Evolutionary conservation across 2,888 invertebrate species (phyloP).

Genomic region (Melolontha melolontha): DNA sequence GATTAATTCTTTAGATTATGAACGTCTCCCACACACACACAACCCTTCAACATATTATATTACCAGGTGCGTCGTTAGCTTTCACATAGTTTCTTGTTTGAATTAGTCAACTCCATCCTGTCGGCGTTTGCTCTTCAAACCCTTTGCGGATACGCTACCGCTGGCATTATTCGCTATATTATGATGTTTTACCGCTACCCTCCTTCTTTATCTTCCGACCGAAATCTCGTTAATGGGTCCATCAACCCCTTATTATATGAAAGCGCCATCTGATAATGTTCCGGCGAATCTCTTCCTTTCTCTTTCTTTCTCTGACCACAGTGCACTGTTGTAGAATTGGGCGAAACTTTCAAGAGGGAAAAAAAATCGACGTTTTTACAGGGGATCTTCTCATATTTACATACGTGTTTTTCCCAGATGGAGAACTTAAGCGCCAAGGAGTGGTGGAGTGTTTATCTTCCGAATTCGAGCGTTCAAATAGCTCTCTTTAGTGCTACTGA

Average conservation of each 20-base stretch:
- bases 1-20: slow-evolving; percentile 29
- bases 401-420: background rate
- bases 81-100: slow-evolving; percentile 23
- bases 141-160: background rate
- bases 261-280: slow-evolving; percentile 17
- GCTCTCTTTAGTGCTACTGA: background rate
- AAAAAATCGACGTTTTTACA: too few species aligned
- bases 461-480: background rate
- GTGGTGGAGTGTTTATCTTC: slow-evolving; percentile 9
- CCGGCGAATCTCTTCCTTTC: background rate
- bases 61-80: slow-evolving; percentile 20
- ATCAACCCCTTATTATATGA: background rate
- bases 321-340: too few species aligned
- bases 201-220: slow-evolving; percentile 25
- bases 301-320: background rate
- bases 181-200: slow-evolving; percentile 18
- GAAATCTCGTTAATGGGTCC: slow-evolving; percentile 16
- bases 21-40: background rate
- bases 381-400: too few species aligned
- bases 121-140: background rate
- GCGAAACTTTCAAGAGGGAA: too few species aligned
- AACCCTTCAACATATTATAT: slow-evolving; percentile 21
- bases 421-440: background rate
- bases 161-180: slow-evolving; percentile 10
- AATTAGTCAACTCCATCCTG: slow-evolving; percentile 1